Conservation (phyloP, 2,797 vertebrate genomes). For the Sebastes matsubarae region DNA sequence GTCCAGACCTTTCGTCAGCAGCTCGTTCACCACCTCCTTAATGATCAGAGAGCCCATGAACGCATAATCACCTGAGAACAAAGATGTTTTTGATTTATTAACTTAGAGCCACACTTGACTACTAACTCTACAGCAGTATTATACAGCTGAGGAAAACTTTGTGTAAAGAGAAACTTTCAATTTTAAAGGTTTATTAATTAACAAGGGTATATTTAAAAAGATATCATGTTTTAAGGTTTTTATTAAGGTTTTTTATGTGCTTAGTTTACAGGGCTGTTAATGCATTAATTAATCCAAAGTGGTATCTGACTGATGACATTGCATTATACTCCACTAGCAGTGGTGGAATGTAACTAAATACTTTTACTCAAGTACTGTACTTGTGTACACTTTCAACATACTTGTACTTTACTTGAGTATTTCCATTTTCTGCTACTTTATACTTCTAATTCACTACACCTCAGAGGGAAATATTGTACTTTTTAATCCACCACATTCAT, state of each 20-base stretch:
- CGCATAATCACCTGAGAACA: slow-evolving; percentile 88
- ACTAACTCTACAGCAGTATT: not conserved
- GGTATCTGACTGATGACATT: not conserved
- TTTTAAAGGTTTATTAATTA: not conserved
- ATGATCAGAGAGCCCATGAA: slow-evolving; percentile 98
- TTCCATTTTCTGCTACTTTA: too few relatives aligned
- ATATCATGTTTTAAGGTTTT: not conserved
- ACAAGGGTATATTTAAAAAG: not conserved
- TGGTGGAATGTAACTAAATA: too few relatives aligned
- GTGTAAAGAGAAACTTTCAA: not conserved
- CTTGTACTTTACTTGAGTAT: too few relatives aligned
- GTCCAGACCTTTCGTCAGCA: slow-evolving; percentile 89
- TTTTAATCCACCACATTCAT: rapidly evolving
- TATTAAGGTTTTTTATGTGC: not conserved
- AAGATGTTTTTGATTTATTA: slow-evolving; percentile 47
- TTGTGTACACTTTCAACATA: too few relatives aligned
- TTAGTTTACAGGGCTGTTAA: not conserved
- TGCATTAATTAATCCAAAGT: not conserved
- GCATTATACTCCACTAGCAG: not conserved
- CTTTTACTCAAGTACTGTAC: too few relatives aligned
- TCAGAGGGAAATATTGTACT: too few relatives aligned
- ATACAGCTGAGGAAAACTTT: not conserved
- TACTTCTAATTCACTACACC: too few relatives aligned
- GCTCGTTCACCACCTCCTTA: slow-evolving; percentile 92
- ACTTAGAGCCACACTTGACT: not conserved